Percentiles rank a stretch among this genome's conserved stretches.
Evolutionary conservation across 2,113 vertebrate genomes (phyloP).

Genomic region (Notiomystis cincta): DNA sequence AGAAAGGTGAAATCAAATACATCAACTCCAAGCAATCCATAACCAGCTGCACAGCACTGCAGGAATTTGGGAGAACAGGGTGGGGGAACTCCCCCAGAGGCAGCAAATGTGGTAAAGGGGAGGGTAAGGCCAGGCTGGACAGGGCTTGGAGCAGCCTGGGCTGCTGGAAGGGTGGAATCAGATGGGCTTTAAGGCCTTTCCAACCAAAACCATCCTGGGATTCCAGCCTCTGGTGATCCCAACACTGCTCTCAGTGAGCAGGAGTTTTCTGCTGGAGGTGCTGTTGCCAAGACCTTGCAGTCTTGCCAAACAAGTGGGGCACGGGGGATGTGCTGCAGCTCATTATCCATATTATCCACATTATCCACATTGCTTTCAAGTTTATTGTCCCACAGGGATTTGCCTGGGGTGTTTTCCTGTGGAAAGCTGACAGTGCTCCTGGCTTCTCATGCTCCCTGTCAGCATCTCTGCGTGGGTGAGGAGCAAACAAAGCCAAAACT

Average conservation of each 20-base stretch:
- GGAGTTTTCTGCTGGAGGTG: not conserved
- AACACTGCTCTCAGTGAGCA: fast-evolving
- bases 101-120: not conserved
- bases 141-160: not conserved
- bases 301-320: not conserved
- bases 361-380: not conserved
- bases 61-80: not conserved
- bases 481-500: not conserved
- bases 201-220: not conserved
- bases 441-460: fast-evolving
- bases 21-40: not conserved
- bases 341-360: fast-evolving
- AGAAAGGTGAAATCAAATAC: not conserved
- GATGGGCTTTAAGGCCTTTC: not conserved
- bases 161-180: not conserved
- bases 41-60: not conserved
- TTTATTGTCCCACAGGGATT: not conserved
- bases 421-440: not conserved
- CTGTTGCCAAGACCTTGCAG: not conserved
- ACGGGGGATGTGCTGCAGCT: fast-evolving
- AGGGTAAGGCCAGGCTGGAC: not conserved
- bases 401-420: not conserved
- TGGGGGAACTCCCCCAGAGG: not conserved
- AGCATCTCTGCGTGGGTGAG: not conserved
- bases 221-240: not conserved